These are phyloP conservation scores for Pantala flavescens DNA, from an alignment of 1,140 invertebrate genomes.

Conservation along the genomic window DNA sequence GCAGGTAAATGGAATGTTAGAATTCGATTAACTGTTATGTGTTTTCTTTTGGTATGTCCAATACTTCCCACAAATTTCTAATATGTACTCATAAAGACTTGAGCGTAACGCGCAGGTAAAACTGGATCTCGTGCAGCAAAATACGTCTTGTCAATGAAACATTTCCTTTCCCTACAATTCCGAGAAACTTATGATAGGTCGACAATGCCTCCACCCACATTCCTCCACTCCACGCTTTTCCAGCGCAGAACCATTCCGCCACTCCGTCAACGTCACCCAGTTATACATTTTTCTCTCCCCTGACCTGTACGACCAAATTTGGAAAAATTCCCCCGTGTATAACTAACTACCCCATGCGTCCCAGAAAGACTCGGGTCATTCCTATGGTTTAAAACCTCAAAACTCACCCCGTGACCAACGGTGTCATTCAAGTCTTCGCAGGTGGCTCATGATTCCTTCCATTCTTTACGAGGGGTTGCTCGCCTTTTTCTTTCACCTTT, in stretches of 20 bases:
- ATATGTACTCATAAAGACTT: too few relatives aligned
- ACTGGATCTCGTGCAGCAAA: too few relatives aligned
- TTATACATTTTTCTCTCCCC: background rate
- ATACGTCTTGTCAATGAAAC: too few relatives aligned
- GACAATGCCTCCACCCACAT: background rate
- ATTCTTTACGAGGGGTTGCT: background rate
- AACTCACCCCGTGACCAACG: constrained; percentile 6
- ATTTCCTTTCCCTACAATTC: too few relatives aligned
- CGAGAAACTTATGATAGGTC: background rate
- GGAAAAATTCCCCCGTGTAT: background rate
- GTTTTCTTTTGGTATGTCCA: too few relatives aligned
- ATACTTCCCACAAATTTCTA: too few relatives aligned
- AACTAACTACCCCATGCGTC: too few relatives aligned
- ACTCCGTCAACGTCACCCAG: background rate
- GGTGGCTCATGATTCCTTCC: constrained; percentile 7
- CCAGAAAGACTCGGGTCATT: too few relatives aligned
- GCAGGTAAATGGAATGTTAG: too few relatives aligned
- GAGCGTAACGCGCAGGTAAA: too few relatives aligned
- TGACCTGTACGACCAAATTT: background rate
- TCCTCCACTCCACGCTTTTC: background rate
- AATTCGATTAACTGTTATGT: too few relatives aligned
- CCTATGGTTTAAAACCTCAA: background rate
- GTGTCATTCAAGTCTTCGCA: constrained; percentile 8
- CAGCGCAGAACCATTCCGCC: background rate
- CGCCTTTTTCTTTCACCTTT: background rate